These are phyloP conservation scores for Agelastica alni DNA, from an alignment of 2,888 invertebrate genomes.

Conservation along the genomic window DNA sequence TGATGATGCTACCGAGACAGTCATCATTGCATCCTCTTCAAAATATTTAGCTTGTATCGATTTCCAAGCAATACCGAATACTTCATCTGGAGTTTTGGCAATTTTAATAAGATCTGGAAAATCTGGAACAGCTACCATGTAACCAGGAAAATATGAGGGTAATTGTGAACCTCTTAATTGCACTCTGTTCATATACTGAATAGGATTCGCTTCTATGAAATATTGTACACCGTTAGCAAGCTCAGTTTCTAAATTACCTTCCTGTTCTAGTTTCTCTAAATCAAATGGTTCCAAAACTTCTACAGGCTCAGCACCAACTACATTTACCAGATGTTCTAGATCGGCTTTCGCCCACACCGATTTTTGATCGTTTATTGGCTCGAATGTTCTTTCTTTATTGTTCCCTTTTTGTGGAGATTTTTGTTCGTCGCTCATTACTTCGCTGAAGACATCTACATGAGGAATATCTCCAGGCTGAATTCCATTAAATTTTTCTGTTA, in stretches of 20 bases:
- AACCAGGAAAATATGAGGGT: conserved; percentile 54
- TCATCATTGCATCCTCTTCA: conserved; percentile 44
- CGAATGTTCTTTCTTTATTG: conserved; percentile 32
- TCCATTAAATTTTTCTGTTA: conserved; percentile 34
- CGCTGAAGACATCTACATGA: conserved; percentile 37
- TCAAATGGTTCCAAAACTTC: conserved; percentile 39
- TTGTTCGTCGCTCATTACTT: conserved; percentile 34
- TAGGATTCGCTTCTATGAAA: conserved; percentile 48
- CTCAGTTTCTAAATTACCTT: conserved; percentile 35
- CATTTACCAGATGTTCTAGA: conserved; percentile 41
- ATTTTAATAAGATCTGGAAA: conserved; percentile 47
- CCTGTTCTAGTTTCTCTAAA: conserved; percentile 35
- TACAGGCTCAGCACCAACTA: conserved; percentile 44
- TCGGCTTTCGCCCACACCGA: conserved; percentile 47
- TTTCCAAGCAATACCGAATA: conserved; percentile 51
- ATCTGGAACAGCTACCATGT: conserved; percentile 50
- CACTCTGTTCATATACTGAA: conserved; percentile 48
- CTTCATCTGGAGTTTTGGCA: conserved; percentile 48
- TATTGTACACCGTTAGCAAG: conserved; percentile 49
- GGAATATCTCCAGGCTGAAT: conserved; percentile 41
- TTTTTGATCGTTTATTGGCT: conserved; percentile 40
- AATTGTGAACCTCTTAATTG: conserved; percentile 51
- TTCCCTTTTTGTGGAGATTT: conserved; percentile 34
- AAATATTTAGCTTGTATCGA: conserved; percentile 52
- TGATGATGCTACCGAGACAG: not conserved